Percentiles rank a stretch among this genome's conserved stretches.
These are phyloP conservation scores for Diuraphis noxia DNA, from an alignment of 1,140 invertebrate species.

Conservation along the genomic window DNA sequence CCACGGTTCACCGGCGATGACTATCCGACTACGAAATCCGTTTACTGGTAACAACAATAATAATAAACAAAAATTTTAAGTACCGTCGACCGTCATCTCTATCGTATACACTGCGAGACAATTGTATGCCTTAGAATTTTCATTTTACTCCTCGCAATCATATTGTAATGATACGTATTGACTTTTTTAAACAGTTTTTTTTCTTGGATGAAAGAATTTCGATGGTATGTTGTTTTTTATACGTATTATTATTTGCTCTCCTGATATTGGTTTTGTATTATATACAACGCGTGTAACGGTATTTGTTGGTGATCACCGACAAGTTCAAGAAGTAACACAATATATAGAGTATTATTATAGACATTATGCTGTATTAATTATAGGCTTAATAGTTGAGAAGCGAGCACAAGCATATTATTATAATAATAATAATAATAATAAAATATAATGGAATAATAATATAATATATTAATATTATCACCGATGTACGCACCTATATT, in stretches of 20 bases:
- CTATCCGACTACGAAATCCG: background rate
- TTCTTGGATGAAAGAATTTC: background rate
- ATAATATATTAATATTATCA: background rate
- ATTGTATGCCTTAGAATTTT: background rate
- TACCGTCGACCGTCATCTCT: background rate
- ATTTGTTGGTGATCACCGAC: background rate
- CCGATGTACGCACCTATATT: background rate
- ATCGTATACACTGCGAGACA: background rate
- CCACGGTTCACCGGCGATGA: background rate
- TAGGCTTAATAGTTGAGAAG: background rate
- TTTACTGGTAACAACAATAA: background rate
- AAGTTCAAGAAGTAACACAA: background rate
- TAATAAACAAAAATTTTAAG: slow-evolving; percentile 6
- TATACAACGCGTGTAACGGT: background rate
- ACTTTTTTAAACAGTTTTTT: background rate
- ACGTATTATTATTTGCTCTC: background rate
- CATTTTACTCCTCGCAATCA: background rate
- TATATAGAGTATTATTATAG: background rate
- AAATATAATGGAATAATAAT: background rate
- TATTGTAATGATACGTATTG: background rate
- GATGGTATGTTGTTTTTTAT: background rate
- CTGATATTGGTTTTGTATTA: background rate
- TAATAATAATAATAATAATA: background rate
- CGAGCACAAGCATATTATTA: background rate
- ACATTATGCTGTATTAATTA: background rate